These are phyloP conservation scores for Gymnoscopelus braueri DNA, from an alignment of 2,797 vertebrate species.

Conservation along the genomic window DNA sequence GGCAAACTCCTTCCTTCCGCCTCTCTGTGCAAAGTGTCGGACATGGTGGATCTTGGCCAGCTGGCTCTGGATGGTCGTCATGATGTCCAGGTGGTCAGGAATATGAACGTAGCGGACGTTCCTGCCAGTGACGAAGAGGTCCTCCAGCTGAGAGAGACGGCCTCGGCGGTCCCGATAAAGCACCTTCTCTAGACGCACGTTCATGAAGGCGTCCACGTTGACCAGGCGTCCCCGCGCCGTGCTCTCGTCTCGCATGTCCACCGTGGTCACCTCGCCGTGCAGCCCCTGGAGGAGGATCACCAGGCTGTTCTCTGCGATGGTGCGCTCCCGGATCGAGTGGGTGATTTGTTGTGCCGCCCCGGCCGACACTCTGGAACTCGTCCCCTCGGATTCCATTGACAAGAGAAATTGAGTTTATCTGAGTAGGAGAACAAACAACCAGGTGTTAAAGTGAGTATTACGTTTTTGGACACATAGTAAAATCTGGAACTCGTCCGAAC, in stretches of 20 bases:
- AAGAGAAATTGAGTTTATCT: not conserved
- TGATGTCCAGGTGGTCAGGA: conserved; percentile 90
- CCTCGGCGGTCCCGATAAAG: conserved; percentile 86
- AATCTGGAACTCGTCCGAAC: too few relatives aligned
- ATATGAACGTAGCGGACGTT: conserved; percentile 95
- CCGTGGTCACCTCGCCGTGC: conserved; percentile 87
- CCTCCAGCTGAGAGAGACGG: conserved; percentile 74
- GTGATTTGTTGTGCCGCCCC: conserved; percentile 78
- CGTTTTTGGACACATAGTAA: too few relatives aligned
- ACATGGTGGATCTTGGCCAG: conserved; percentile 88
- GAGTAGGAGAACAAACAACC: not conserved
- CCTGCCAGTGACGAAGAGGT: conserved; percentile 91
- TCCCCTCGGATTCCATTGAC: conserved; percentile 41
- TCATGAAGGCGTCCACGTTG: conserved; percentile 97
- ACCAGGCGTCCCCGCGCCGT: conserved; percentile 84
- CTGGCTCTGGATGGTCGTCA: conserved; percentile 86
- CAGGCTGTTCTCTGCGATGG: conserved; percentile 95
- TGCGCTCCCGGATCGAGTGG: conserved; percentile 90
- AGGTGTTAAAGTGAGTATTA: too few relatives aligned
- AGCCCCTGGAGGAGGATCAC: conserved; percentile 94
- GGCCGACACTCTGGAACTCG: not conserved
- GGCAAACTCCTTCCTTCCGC: conserved; percentile 86
- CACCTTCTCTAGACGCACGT: conserved; percentile 87
- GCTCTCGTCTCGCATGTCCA: conserved; percentile 93
- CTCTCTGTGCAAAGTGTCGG: conserved; percentile 84